Evolutionary conservation across 2,113 vertebrate species (phyloP), one percentile per base, ranked within the genome.

Genomic region (Notarius quadriscutis): DNA sequence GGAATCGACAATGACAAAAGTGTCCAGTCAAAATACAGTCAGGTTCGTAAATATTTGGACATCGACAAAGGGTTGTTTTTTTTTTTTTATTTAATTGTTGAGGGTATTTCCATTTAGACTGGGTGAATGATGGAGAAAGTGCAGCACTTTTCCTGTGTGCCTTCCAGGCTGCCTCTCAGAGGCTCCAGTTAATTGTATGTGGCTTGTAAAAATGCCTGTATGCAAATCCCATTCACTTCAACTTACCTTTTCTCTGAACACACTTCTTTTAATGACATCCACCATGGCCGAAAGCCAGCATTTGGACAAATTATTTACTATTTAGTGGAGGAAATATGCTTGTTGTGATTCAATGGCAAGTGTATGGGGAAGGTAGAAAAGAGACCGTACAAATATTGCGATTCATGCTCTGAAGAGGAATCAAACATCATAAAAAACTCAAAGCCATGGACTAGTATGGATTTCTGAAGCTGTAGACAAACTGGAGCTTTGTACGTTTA

Each of bases 251-350:
- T 81, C 41, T 87, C 22, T 60, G 0, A 88, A 88, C 34, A 51
- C 53, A 77, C 91, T 93, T 91, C 91, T 79, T 91, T 90, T 87
- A 75, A 1, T 91, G 90, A 92, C 92, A 89, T 93, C 91, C 91
- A 71, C 87, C 83, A 85, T 86, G 71, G 89, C 93, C 89, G n/a
- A 80, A 82, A 93, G 91, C 87, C 72, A 90, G 82, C 88, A 81
- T 91, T 91, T 90, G 30, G 86, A 93, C 93, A 90, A 92, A 94
- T 93, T 84, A 94, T 93, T 91, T 79, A 92, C 84, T 79, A 87
- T 87, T 92, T 91, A 88, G 50, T 78, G 90, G 7, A 7, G 58
- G 88, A 55, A 67, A 84, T 91, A 63, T 63, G 58, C 67, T 84
- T 85, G 83, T 84, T 88, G 91, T 88, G 78, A 88, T 90, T 90